phyloP scores from a whole-genome alignment of 2,797 vertebrate genomes.

The Acipenser ruthenus region DNA sequence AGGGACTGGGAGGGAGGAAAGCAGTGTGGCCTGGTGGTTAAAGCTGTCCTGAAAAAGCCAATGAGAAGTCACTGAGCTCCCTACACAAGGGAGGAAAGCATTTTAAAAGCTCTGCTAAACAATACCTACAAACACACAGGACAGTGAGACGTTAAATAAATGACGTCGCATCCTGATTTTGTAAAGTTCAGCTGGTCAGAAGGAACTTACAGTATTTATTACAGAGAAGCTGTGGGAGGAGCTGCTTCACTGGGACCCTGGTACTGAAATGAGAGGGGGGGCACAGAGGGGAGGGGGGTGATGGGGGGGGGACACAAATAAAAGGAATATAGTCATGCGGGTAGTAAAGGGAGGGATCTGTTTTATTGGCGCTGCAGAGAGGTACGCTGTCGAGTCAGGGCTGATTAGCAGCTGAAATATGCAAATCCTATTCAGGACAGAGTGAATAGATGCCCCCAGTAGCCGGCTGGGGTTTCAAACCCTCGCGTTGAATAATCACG shows the following conservation, averaged over 20 bases:
- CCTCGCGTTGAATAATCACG: background rate
- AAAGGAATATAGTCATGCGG: constrained; percentile 16
- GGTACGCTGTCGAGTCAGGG: constrained; percentile 8
- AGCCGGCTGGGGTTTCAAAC: background rate
- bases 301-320: constrained; percentile 4
- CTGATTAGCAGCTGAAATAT: background rate
- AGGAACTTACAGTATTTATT: constrained; percentile 12
- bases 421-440: background rate
- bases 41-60: too few relatives aligned
- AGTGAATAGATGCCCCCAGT: background rate
- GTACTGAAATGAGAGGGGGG: constrained; percentile 36
- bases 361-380: background rate
- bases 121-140: too few relatives aligned
- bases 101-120: constrained; percentile 2
- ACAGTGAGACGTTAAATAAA: too few relatives aligned
- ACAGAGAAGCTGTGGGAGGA: background rate
- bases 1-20: too few relatives aligned
- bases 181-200: too few relatives aligned
- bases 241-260: constrained; percentile 29
- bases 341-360: background rate
- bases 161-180: too few relatives aligned
- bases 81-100: background rate
- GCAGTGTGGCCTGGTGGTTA: too few relatives aligned
- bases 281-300: background rate
- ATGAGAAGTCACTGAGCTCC: too few relatives aligned